Conservation (phyloP, 2,797 vertebrate genomes). For the Chrysocyon brachyurus region DNA sequence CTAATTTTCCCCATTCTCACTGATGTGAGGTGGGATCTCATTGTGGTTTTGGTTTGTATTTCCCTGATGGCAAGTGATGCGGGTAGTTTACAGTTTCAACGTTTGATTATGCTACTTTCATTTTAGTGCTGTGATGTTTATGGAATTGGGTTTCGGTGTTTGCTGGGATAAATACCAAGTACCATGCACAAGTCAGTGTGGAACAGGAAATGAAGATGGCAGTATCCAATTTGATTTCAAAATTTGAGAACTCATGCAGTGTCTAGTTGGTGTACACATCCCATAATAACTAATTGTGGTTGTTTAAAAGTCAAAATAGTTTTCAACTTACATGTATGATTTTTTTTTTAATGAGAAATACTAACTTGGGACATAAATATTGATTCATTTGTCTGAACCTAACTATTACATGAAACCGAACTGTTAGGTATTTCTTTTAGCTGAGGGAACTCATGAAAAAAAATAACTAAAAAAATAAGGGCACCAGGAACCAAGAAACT, state of each 20-base stretch:
- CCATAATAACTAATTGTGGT: background rate
- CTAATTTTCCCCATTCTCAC: too few relatives aligned
- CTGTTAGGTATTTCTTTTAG: background rate
- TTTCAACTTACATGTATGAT: background rate
- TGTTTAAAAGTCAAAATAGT: background rate
- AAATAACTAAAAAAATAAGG: constrained; percentile 17
- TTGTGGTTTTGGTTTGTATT: too few relatives aligned
- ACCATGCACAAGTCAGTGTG: background rate
- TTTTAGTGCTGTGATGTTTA: background rate
- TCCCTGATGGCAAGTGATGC: too few relatives aligned
- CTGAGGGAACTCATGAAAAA: background rate
- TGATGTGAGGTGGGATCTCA: too few relatives aligned
- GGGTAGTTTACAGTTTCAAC: background rate
- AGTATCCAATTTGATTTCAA: background rate
- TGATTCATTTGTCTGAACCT: constrained; percentile 12
- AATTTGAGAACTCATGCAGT: background rate
- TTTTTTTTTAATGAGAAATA: background rate
- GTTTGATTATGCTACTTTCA: background rate
- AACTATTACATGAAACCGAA: background rate
- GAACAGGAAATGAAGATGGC: background rate
- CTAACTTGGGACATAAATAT: background rate
- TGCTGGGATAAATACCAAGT: background rate
- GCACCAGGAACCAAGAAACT: background rate
- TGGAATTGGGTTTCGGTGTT: background rate
- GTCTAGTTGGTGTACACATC: background rate